These are phyloP conservation scores for Drosophila aldrichi DNA, from an alignment of 2,888 invertebrate genomes.

Conservation along the genomic window DNA sequence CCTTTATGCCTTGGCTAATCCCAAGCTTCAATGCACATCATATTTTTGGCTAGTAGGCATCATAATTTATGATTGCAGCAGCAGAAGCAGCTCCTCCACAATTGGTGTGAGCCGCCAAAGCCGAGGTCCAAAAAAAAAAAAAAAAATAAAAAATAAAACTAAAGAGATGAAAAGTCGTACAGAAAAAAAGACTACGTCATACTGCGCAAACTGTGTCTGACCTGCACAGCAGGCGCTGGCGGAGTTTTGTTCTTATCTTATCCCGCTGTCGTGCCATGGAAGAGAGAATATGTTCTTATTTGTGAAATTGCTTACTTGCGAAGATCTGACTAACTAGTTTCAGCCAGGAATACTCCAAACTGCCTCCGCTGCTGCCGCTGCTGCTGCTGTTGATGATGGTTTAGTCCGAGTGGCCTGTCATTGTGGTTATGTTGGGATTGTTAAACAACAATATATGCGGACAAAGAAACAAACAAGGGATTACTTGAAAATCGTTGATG, in stretches of 20 bases:
- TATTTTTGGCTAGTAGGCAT: constrained; percentile 12
- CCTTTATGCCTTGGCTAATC: neutral
- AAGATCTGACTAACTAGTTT: constrained; percentile 70
- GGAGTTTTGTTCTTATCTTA: constrained; percentile 68
- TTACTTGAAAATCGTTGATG: constrained; percentile 61
- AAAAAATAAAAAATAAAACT: neutral
- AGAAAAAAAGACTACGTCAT: constrained; percentile 49
- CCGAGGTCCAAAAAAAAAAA: constrained; percentile 10
- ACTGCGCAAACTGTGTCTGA: constrained; percentile 55
- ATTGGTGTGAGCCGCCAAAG: constrained; percentile 56
- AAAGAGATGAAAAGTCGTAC: neutral
- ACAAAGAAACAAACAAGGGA: constrained; percentile 62
- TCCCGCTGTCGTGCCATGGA: constrained; percentile 55
- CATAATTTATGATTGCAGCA: constrained; percentile 48
- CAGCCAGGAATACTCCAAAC: constrained; percentile 45
- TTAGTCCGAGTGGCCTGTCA: constrained; percentile 55
- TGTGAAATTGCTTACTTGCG: constrained; percentile 76
- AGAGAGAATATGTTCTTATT: constrained; percentile 68
- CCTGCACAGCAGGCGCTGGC: constrained; percentile 74
- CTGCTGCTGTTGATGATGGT: constrained; percentile 39
- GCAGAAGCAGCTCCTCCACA: constrained; percentile 44
- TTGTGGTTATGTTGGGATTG: constrained; percentile 65
- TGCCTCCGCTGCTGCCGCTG: constrained; percentile 19
- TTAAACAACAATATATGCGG: constrained; percentile 68
- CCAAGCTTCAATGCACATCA: constrained; percentile 11